Base-by-base conservation (phyloP, 2,797 vertebrate genomes). In the Hydrolagus colliei region DNA sequence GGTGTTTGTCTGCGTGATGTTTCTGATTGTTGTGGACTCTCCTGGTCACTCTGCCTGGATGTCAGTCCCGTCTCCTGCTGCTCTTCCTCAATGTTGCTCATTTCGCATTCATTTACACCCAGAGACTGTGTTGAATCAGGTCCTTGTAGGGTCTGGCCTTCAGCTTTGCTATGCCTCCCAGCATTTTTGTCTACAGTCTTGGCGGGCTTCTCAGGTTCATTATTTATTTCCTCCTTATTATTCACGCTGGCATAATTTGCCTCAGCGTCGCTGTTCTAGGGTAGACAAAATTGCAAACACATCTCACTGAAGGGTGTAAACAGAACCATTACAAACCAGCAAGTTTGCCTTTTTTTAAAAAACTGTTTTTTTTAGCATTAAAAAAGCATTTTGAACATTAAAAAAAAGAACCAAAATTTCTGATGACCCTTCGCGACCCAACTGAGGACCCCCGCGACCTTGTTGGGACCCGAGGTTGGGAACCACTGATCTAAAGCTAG, bases 191-290 rank as follows among this genome's bases (percentile, higher is more conserved):
- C 89, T 75, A 84, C 0, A 86, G 85, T 86, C 86, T 88, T 88
- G 86, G 65, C 18, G 4, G 35, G n/a, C 0, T 87, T 82, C 87
- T 88, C 87, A 61, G 85, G 87, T 72, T 10, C 11, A 67, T 68
- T 79, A 88, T 35, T 88, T 86, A 85, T 80, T 88, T 91, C 88
- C 88, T 72, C 59, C 80, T 88, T 86, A 85, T 41, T 88, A 52
- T 75, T 18, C 16, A 65, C 16, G 86, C 20, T n/a, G 84, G 88
- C 61, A 89, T 87, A 87, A 88, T 68, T 87, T 87, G 90, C 89
- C 92, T 92, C 87, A 73, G 88, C 88, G 89, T 62, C 9, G 32
- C 32, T 84, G 65, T 35, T 71, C 79, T 84, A 18, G 91, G 88
- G 82, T 18, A 88, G 68, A 86, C 72, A 87, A 87, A 73, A 87